These are phyloP conservation scores for Macroglossus sobrinus DNA, from an alignment of 2,113 vertebrate genomes.

Conservation along the genomic window DNA sequence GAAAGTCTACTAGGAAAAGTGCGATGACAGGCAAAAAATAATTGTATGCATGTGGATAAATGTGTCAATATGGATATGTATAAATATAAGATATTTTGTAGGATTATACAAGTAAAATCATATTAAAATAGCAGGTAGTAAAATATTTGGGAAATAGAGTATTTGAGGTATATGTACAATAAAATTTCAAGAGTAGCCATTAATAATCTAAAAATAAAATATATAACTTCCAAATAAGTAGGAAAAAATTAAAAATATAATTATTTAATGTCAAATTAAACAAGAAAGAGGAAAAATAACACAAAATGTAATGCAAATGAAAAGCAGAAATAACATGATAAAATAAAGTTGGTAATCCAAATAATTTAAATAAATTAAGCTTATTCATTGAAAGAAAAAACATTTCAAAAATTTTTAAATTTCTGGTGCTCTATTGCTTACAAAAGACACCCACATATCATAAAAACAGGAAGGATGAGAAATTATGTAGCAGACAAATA, in stretches of 20 bases:
- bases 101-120: not conserved
- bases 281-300: not conserved
- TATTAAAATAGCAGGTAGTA: not conserved
- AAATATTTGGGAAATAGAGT: not conserved
- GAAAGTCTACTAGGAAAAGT: not conserved
- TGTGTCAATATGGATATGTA: not conserved
- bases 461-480: not conserved
- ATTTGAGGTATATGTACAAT: not conserved
- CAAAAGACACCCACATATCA: not conserved
- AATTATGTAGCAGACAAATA: not conserved
- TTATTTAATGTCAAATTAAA: not conserved
- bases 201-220: not conserved
- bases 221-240: not conserved
- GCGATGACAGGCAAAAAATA: not conserved
- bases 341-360: not conserved
- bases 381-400: not conserved
- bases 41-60: not conserved
- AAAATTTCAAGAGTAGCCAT: not conserved
- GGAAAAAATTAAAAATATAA: not conserved
- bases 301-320: not conserved
- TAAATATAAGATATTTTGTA: not conserved
- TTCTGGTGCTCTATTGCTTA: not conserved
- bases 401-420: not conserved
- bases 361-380: not conserved
- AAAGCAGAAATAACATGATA: not conserved